Base-by-base conservation (phyloP, 1,140 invertebrate species). In the Trissolcus basalis region DNA sequence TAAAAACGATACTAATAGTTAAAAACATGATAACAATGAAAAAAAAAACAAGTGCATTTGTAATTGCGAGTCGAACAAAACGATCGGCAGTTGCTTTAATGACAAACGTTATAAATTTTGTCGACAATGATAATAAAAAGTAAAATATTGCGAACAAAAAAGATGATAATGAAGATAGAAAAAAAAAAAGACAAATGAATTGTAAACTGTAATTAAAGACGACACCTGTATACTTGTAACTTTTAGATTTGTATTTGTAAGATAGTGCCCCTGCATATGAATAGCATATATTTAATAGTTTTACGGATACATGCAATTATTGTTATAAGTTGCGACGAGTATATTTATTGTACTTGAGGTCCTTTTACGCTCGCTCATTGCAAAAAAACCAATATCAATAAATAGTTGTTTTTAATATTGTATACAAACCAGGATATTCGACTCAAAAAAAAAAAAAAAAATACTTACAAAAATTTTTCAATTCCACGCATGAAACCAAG, bases 241-340 rank as follows among this genome's bases (percentile, higher is more conserved):
- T 83, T 87, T 86, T 88, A 88, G 86, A 82, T 86, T 88, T 86
- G 85, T 87, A 88, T 88, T 85, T 82, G 85, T 88, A 88, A 88
- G 86, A 81, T 85, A 80, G 81, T 82, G 81, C 71, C 82, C 85
- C 85, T 81, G 69, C 79, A 59, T 69, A 80, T 82, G 82, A 71
- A 56, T 69, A 39, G 48, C 72, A 79, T 55, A 65, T 78, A 83
- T 72, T 75, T 78, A 80, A 79, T 80, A 83, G 80, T 78, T 79
- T 71, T 83, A 80, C 77, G 78, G 61, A 74, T 44, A 74, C 60
- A 76, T 70, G 77, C 78, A 69, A 78, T 78, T 78, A 51, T 67
- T 74, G 61, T 78, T 73, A 71, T 74, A 71, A 78, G 70, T 78
- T 78, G 61, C 70, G 70, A 78, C 56, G 56, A 71, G 63, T 73